A percentile compares a stretch with the other conserved stretches of the same genome.
Conservation (phyloP, 2,113 vertebrate genomes). For the Indicator indicator region DNA sequence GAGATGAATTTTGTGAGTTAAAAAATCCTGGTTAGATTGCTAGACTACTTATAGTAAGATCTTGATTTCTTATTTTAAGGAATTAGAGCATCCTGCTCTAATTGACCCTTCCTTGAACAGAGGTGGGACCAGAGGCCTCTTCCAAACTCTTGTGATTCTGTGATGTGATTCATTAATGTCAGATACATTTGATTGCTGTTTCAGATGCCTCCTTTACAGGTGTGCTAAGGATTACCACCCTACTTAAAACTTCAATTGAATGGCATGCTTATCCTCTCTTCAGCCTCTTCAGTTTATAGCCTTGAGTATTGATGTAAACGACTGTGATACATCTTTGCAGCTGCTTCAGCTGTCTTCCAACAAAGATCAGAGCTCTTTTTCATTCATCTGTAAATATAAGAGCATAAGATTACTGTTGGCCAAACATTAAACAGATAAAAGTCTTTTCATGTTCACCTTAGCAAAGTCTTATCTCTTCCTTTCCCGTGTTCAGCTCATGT, state of each 20-base stretch:
- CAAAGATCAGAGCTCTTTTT: neutral
- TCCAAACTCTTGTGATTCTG: neutral
- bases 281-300: neutral
- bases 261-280: neutral
- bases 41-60: neutral
- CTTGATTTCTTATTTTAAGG: neutral
- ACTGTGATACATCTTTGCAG: neutral
- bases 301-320: neutral
- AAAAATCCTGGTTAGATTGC: neutral
- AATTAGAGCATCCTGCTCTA: neutral
- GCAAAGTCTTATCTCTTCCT: neutral
- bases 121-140: neutral
- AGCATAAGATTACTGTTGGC: neutral
- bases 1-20: neutral
- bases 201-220: neutral
- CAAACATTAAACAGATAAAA: neutral
- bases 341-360: neutral
- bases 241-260: neutral
- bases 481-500: fast-evolving
- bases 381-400: neutral
- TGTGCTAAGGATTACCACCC: neutral
- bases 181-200: neutral
- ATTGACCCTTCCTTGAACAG: neutral
- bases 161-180: neutral
- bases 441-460: neutral